These are phyloP conservation scores for Platorchestia sp. DNA, from an alignment of 1,140 invertebrate genomes.

Conservation along the genomic window DNA sequence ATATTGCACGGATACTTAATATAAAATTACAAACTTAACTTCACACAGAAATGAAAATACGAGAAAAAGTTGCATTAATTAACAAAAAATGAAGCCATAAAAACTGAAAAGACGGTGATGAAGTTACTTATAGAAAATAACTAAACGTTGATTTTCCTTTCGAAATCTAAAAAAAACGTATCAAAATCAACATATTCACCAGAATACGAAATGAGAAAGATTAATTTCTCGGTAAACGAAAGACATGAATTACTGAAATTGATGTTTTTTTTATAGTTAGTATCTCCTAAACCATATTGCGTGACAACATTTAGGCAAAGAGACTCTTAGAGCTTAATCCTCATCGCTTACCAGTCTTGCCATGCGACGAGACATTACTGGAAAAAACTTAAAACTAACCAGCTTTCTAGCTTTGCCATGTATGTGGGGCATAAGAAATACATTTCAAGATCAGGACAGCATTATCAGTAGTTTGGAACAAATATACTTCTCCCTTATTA, in stretches of 20 bases:
- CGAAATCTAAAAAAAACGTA: background rate
- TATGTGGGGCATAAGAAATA: background rate
- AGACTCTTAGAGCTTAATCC: background rate
- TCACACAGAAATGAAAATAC: background rate
- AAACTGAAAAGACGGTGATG: background rate
- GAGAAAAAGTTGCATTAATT: background rate
- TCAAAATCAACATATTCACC: background rate
- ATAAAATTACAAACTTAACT: background rate
- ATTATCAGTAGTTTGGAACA: background rate
- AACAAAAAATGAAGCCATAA: background rate
- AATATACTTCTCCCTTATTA: background rate
- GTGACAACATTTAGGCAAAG: too few species aligned
- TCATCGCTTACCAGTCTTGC: background rate
- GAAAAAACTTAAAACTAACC: too few species aligned
- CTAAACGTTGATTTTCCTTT: background rate
- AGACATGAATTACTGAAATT: background rate
- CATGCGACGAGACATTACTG: too few species aligned
- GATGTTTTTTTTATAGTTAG: background rate
- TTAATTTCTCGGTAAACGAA: background rate
- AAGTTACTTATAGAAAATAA: background rate
- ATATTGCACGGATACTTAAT: background rate
- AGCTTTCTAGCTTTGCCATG: background rate
- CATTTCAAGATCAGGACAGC: background rate
- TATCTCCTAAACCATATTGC: too few species aligned
- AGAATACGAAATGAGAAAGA: background rate